Evolutionary conservation across 2,113 vertebrate genomes (phyloP).

Genomic region (Terrapene triunguis): DNA sequence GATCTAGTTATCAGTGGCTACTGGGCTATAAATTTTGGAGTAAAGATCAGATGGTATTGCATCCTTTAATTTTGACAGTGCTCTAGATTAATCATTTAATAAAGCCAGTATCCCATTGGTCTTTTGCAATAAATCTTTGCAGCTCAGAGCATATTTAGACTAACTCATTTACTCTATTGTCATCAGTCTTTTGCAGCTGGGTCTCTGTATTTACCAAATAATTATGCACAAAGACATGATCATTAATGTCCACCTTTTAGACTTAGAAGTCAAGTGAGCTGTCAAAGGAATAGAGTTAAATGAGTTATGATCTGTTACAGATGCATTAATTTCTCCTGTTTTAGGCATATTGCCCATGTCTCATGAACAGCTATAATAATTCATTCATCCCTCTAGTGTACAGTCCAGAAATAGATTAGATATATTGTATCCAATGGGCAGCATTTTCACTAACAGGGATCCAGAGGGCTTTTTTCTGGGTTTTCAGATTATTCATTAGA

Average conservation of each 20-base stretch:
- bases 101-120: background rate
- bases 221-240: slow-evolving; percentile 11
- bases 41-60: background rate
- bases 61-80: background rate
- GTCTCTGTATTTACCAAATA: slow-evolving; percentile 5
- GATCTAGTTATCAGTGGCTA: background rate
- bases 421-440: background rate
- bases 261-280: background rate
- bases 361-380: slow-evolving; percentile 13
- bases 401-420: background rate
- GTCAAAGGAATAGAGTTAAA: background rate
- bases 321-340: slow-evolving; percentile 15
- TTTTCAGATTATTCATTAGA: slow-evolving; percentile 13
- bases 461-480: background rate
- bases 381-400: background rate
- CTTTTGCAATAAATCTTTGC: slow-evolving; percentile 46
- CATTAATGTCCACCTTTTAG: slow-evolving; percentile 26
- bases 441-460: background rate
- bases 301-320: slow-evolving; percentile 1
- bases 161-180: background rate
- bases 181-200: background rate
- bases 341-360: background rate
- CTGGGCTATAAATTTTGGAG: background rate
- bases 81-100: background rate
- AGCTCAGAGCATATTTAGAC: slow-evolving; percentile 13